These are phyloP conservation scores for Melieria crassipennis DNA, from an alignment of 2,888 invertebrate genomes.

Conservation along the genomic window DNA sequence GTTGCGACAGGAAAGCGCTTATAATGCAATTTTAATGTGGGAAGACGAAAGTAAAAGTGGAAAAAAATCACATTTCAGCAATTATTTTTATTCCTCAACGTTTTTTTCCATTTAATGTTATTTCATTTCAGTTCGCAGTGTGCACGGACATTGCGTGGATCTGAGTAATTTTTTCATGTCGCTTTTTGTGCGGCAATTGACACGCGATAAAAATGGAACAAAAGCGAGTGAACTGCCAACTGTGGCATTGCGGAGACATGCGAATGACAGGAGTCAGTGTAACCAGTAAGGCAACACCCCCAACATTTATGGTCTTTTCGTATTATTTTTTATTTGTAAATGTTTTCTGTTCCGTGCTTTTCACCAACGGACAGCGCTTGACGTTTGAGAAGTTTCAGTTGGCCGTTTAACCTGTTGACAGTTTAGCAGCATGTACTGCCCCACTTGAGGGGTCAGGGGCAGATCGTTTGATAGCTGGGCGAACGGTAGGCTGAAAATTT, in stretches of 20 bases:
- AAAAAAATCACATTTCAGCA: conserved; percentile 56
- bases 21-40: conserved; percentile 49
- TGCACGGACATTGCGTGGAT: conserved; percentile 4
- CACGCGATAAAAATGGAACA: conserved; percentile 53
- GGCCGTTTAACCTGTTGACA: conserved; percentile 49
- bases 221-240: conserved; percentile 32
- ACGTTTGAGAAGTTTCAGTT: conserved; percentile 45
- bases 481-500: too few relatives aligned
- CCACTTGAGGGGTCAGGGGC: neutral
- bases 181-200: conserved; percentile 51
- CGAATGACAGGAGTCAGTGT: conserved; percentile 50
- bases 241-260: conserved; percentile 43
- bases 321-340: conserved; percentile 26
- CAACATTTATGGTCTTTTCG: conserved; percentile 31
- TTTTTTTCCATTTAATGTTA: conserved; percentile 18
- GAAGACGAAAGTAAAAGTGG: conserved; percentile 49
- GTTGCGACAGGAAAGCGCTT: conserved; percentile 38
- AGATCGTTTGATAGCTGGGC: neutral
- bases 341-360: conserved; percentile 20
- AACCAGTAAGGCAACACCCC: conserved; percentile 16
- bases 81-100: conserved; percentile 47
- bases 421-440: neutral
- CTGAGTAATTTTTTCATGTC: conserved; percentile 3
- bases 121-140: conserved; percentile 32
- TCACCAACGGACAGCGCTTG: conserved; percentile 39